Conservation (phyloP, 2,888 invertebrate species). For the Coenonympha glycerion region DNA sequence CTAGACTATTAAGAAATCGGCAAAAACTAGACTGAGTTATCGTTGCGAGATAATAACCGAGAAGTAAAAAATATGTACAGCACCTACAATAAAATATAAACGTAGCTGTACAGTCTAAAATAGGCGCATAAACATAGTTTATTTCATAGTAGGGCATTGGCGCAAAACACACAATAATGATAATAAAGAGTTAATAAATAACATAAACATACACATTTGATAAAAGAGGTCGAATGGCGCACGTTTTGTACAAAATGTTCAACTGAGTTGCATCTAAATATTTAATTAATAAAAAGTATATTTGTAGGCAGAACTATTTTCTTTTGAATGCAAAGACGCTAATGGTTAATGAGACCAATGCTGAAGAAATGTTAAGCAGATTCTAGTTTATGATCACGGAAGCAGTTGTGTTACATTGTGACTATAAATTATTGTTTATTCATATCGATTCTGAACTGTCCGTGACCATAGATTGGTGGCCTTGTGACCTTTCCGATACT, state of each 20-base stretch:
- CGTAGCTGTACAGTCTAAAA: not conserved
- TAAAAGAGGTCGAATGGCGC: conserved; percentile 16
- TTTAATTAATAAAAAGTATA: no score
- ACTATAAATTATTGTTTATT: not conserved
- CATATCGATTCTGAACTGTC: conserved; percentile 13
- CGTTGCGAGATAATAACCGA: not conserved
- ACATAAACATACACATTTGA: conserved; percentile 11
- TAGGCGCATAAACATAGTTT: no score
- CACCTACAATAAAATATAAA: not conserved
- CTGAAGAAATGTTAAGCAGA: no score
- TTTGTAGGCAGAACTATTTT: no score
- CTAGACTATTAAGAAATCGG: no score
- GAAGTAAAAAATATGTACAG: not conserved
- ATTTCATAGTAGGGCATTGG: not conserved
- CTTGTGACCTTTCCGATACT: conserved; percentile 29
- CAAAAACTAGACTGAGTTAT: conserved; percentile 5
- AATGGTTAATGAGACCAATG: no score
- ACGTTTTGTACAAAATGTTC: conserved; percentile 6
- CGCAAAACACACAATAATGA: not conserved
- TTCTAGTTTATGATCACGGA: not conserved
- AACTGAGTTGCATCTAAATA: no score
- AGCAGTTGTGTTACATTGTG: not conserved
- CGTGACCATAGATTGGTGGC: conserved; percentile 30
- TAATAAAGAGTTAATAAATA: conserved; percentile 23
- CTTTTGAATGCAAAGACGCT: no score